Percentiles rank a stretch among this genome's conserved stretches.
phyloP scores from a whole-genome alignment of 2,797 vertebrate genomes.

The Mareca strepera region DNA sequence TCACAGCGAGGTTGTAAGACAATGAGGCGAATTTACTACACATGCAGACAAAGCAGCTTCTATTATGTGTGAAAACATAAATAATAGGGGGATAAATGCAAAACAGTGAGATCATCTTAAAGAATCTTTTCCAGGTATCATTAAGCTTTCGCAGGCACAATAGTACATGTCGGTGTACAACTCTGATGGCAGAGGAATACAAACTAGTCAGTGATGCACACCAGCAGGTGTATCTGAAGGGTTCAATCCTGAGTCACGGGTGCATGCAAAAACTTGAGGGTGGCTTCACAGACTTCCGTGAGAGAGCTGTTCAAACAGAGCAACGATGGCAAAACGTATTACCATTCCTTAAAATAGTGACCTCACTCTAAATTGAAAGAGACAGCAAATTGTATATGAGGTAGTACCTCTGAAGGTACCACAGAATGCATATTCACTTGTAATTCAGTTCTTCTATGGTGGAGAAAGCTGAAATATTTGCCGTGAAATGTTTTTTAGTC shows the following conservation, averaged over 20 bases:
- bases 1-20: slow-evolving; percentile 70
- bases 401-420: not conserved
- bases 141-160: slow-evolving; percentile 40
- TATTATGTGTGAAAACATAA: slow-evolving; percentile 72
- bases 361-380: not conserved
- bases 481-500: not conserved
- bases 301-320: not conserved
- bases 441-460: not conserved
- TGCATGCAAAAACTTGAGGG: not conserved
- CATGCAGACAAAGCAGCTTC: slow-evolving; percentile 65
- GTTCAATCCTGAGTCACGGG: not conserved
- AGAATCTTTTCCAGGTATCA: slow-evolving; percentile 11
- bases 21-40: slow-evolving; percentile 69
- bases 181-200: slow-evolving; percentile 6
- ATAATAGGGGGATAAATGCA: slow-evolving; percentile 67
- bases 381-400: not conserved
- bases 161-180: slow-evolving; percentile 22
- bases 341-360: not conserved
- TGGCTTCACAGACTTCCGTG: not conserved
- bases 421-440: fast-evolving
- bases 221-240: not conserved
- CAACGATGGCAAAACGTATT: not conserved
- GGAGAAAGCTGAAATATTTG: not conserved
- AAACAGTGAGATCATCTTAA: slow-evolving; percentile 53
- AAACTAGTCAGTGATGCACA: slow-evolving; percentile 23